phyloP scores from a whole-genome alignment of 2,888 invertebrate species.

The Hyppa rectilinea region DNA sequence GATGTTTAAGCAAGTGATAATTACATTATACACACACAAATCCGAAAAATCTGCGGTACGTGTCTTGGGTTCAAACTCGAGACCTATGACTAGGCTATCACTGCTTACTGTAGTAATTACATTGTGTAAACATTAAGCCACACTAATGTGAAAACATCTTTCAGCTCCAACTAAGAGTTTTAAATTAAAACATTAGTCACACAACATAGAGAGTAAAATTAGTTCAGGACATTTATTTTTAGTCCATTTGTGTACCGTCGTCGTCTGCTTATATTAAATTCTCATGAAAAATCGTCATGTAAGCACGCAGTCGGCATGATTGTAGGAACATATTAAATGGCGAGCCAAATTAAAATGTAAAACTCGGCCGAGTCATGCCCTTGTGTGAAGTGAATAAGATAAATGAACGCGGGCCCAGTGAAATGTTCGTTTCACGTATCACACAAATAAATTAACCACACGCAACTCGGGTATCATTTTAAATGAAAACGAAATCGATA shows the following conservation, averaged over 20 bases:
- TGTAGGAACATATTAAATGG: slow-evolving; percentile 75
- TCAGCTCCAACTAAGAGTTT: background rate
- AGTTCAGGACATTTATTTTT: slow-evolving; percentile 17
- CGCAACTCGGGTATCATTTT: slow-evolving; percentile 64
- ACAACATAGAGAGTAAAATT: slow-evolving; percentile 30
- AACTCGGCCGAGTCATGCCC: slow-evolving; percentile 80
- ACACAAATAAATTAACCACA: slow-evolving; percentile 80
- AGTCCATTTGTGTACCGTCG: slow-evolving; percentile 14
- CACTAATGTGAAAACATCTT: background rate
- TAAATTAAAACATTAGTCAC: slow-evolving; percentile 13
- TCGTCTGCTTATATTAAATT: slow-evolving; percentile 59
- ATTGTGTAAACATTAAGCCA: background rate
- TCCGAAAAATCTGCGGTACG: too few relatives aligned
- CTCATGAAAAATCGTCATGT: slow-evolving; percentile 60
- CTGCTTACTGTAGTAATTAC: too few relatives aligned
- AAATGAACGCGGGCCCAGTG: slow-evolving; percentile 76
- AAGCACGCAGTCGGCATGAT: slow-evolving; percentile 51
- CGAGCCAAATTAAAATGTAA: slow-evolving; percentile 83
- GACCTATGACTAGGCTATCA: too few relatives aligned
- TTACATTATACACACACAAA: too few relatives aligned
- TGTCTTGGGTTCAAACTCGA: too few relatives aligned
- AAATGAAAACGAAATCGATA: slow-evolving; percentile 68
- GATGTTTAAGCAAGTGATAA: too few relatives aligned
- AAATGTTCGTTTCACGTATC: slow-evolving; percentile 78
- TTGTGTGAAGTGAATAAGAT: slow-evolving; percentile 84